phyloP scores from a whole-genome alignment of 2,113 vertebrate species.

The Dasyprocta punctata region DNA sequence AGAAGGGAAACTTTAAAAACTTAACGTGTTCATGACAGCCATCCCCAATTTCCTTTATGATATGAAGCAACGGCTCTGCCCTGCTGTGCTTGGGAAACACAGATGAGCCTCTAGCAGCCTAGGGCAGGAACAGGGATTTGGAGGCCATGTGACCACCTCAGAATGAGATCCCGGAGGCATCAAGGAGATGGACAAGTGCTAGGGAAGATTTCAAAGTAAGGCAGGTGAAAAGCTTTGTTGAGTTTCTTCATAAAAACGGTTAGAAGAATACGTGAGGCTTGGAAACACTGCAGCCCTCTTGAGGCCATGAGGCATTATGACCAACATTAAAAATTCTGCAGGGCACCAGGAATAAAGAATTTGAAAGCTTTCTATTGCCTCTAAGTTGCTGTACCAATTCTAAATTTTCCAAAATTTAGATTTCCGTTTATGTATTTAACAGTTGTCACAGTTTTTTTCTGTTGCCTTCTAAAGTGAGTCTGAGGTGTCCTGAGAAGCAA shows the following conservation, averaged over 20 bases:
- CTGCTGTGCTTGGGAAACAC: no score
- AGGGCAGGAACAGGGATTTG: no score
- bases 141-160: no score
- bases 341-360: background rate
- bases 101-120: no score
- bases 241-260: background rate
- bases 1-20: background rate
- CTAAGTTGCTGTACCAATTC: background rate
- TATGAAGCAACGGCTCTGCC: background rate
- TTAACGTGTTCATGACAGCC: background rate
- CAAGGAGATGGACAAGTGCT: no score
- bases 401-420: background rate
- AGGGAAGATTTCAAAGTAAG: background rate
- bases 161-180: no score
- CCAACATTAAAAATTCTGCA: background rate
- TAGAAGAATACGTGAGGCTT: background rate
- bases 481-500: background rate
- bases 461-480: background rate
- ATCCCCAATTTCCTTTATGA: background rate
- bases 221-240: background rate
- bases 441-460: background rate
- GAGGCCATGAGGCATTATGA: background rate
- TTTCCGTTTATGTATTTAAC: background rate
- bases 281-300: background rate
- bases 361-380: background rate